Base-by-base conservation (phyloP, 2,888 invertebrate species). In the Synanthedon formicaeformis region DNA sequence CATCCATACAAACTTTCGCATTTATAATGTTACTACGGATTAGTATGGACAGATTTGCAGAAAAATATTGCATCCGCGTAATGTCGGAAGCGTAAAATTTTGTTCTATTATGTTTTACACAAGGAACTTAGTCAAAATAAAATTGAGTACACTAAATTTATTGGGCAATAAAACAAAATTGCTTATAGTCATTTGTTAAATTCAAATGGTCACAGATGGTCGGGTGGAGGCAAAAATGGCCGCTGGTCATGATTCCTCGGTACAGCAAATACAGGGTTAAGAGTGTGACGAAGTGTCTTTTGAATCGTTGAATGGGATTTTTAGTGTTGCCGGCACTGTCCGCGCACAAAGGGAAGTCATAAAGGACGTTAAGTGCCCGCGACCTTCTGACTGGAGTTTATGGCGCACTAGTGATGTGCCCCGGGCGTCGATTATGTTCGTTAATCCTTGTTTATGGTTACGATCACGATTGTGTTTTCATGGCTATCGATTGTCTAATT, bases 321-420 rank as follows among this genome's bases (percentile, higher is more conserved):
- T 78, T 78, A 78, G 66, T 66, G 67, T 60, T 68, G 59, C 63
- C 66, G 65, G 65, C 60, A 60, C 64, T 61, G 65, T 58, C 55
- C 58, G 53, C 54, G 66, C 69, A 81, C 81, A 82, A 81, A 81
- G 75, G 79, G 71, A 71, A 66, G 70, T 72, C 75, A 68, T 81
- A 80, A 81, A 77, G 54, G 62, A 12, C 50, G 58, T 52, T 60
- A 73, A 77, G 74, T 75, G 76, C 69, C 71, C 65, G 64, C 66
- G 73, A 72, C 76, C 76, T 73, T 69, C 71, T 68, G 66, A 64
- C 70, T 63, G 14, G 50, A n/a, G 13, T 52, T 50, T 53, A 34
- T 50, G 49, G 49, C 41, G 12, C 13, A 40, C 50, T 49, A 52
- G 52, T 50, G 52, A 56, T 58, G 61, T 60, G 54, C 56, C 56